Percentiles rank a stretch among this genome's conserved stretches.
These are phyloP conservation scores for Pogona vitticeps DNA, from an alignment of 2,113 vertebrate species.

Conservation along the genomic window DNA sequence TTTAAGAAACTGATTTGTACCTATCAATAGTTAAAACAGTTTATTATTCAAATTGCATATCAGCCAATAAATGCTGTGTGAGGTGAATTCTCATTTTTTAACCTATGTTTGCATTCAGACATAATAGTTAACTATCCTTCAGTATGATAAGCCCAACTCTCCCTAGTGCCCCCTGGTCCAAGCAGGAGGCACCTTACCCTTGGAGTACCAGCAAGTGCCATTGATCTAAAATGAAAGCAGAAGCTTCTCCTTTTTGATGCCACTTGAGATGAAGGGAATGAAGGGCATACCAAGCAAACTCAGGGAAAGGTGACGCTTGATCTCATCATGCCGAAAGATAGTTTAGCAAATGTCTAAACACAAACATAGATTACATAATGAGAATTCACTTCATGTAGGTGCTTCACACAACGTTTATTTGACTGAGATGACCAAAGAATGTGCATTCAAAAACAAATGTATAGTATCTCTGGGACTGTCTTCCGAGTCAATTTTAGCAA, in stretches of 20 bases:
- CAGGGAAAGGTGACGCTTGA: neutral
- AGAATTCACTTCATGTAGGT: neutral
- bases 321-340: neutral
- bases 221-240: neutral
- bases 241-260: neutral
- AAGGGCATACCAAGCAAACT: neutral
- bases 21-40: neutral
- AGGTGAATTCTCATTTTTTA: too few relatives aligned
- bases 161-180: too few relatives aligned
- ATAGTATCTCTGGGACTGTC: neutral
- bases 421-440: neutral
- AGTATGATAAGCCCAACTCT: too few relatives aligned
- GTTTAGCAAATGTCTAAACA: neutral
- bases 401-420: neutral
- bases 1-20: neutral
- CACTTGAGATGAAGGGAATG: neutral
- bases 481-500: conserved; percentile 10
- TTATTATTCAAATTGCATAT: neutral
- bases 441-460: neutral
- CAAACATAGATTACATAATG: neutral
- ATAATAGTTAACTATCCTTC: too few relatives aligned
- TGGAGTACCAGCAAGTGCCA: too few relatives aligned
- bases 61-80: neutral
- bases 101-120: too few relatives aligned
- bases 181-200: too few relatives aligned